Conservation (phyloP, 2,888 invertebrate genomes). For the Hirtodrosophila cameraria region DNA sequence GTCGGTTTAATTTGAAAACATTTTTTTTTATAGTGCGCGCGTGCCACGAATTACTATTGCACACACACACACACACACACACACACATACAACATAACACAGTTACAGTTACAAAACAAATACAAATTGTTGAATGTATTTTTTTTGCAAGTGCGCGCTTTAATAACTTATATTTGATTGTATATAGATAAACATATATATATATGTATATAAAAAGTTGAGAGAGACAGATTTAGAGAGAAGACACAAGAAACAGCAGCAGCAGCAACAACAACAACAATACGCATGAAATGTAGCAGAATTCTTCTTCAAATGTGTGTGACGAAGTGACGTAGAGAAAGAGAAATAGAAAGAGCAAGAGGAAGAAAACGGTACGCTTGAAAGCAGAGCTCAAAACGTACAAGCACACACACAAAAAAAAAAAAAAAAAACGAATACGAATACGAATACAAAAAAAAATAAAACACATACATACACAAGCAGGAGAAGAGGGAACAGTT, state of each 20-base stretch:
- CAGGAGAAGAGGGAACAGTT: constrained; percentile 52
- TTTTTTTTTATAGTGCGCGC: constrained; percentile 54
- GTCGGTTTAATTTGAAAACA: constrained; percentile 45
- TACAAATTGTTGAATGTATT: constrained; percentile 33
- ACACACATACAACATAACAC: too few relatives aligned
- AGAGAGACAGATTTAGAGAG: constrained; percentile 17
- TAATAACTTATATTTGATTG: constrained; percentile 2
- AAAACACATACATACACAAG: constrained; percentile 31
- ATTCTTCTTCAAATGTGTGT: constrained; percentile 54
- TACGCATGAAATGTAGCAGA: constrained; percentile 66
- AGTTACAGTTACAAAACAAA: constrained; percentile 47
- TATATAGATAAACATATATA: constrained; percentile 3
- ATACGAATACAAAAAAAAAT: constrained; percentile 20
- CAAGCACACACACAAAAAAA: constrained; percentile 29
- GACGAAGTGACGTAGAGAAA: constrained; percentile 70
- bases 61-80: constrained; percentile 23
- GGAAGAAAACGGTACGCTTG: constrained; percentile 32
- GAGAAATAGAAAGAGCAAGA: constrained; percentile 7
- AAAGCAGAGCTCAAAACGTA: constrained; percentile 51
- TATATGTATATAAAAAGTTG: constrained; percentile 2
- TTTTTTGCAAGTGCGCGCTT: constrained; percentile 55
- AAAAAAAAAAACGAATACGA: constrained; percentile 10
- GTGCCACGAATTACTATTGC: constrained; percentile 55
- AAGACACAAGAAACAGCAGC: constrained; percentile 11
- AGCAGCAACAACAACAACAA: constrained; percentile 25